Percentiles rank a stretch among this genome's conserved stretches.
phyloP scores from a whole-genome alignment of 2,888 invertebrate species.

The Eupeodes latifasciatus region DNA sequence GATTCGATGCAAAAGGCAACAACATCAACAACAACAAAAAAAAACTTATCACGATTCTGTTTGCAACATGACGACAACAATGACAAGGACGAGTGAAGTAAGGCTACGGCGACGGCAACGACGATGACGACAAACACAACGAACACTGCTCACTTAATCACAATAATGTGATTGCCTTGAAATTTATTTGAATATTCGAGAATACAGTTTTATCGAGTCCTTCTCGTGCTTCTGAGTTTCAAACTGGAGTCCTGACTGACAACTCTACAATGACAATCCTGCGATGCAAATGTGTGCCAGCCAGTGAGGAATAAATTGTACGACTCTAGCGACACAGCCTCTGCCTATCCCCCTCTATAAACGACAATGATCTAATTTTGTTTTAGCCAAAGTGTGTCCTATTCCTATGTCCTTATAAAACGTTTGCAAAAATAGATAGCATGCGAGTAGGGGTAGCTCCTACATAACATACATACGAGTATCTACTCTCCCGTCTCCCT shows the following conservation, averaged over 20 bases:
- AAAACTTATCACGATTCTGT: conserved; percentile 66
- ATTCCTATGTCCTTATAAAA: conserved; percentile 40
- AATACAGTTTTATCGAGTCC: conserved; percentile 46
- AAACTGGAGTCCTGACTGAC: conserved; percentile 7
- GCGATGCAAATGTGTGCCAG: conserved; percentile 8
- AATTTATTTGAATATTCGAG: conserved; percentile 74
- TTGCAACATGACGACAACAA: conserved; percentile 65
- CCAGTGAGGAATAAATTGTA: conserved; percentile 54
- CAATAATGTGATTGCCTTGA: conserved; percentile 74
- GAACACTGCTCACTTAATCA: conserved; percentile 75
- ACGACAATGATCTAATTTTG: conserved; percentile 1
- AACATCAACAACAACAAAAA: conserved; percentile 10
- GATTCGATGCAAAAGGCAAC: background rate
- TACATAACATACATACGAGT: background rate
- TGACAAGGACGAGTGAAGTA: conserved; percentile 49
- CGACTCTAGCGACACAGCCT: background rate
- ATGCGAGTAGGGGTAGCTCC: no score
- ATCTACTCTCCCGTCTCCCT: background rate
- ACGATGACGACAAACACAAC: conserved; percentile 39
- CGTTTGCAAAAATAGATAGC: conserved; percentile 36
- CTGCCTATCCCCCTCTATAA: background rate
- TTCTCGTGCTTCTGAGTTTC: background rate
- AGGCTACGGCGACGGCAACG: no score
- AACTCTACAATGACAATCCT: background rate
- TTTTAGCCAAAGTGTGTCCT: conserved; percentile 9